A percentile compares a stretch with the other conserved stretches of the same genome.
Evolutionary conservation across 2,797 vertebrate species (phyloP).

Genomic region (Triplophysa yarkandensis): DNA sequence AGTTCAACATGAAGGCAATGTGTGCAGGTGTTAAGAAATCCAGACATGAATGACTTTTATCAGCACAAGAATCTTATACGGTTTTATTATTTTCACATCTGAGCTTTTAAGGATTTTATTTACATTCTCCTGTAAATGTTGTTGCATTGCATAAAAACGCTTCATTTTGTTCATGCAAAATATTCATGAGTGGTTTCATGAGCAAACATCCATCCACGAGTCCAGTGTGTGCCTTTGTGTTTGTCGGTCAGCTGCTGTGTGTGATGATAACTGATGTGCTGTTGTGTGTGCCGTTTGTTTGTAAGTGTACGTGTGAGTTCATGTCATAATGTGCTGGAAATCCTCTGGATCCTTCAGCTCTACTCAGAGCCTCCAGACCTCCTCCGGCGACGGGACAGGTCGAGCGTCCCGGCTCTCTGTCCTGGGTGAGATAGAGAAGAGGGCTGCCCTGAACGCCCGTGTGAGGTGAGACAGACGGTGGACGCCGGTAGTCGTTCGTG

Average conservation of each 20-base stretch:
- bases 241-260: constrained; percentile 87
- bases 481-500: constrained; percentile 72
- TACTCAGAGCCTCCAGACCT: constrained; percentile 90
- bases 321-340: constrained; percentile 86
- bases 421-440: constrained; percentile 74
- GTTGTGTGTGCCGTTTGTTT: constrained; percentile 89
- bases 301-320: constrained; percentile 88
- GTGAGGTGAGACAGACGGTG: constrained; percentile 60
- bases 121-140: not conserved
- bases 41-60: not conserved
- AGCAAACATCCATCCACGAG: not conserved
- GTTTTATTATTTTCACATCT: not conserved
- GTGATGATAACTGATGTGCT: constrained; percentile 96
- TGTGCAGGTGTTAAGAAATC: not conserved
- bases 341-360: constrained; percentile 85
- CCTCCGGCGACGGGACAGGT: constrained; percentile 88
- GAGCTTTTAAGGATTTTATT: not conserved
- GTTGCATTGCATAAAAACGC: not conserved
- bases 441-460: constrained; percentile 67
- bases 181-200: not conserved
- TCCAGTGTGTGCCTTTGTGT: not conserved
- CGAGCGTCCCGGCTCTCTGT: constrained; percentile 79
- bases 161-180: not conserved
- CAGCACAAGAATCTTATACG: not conserved
- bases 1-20: not conserved